Conservation (phyloP, 1,140 invertebrate species). For the Phocides pigmalion region DNA sequence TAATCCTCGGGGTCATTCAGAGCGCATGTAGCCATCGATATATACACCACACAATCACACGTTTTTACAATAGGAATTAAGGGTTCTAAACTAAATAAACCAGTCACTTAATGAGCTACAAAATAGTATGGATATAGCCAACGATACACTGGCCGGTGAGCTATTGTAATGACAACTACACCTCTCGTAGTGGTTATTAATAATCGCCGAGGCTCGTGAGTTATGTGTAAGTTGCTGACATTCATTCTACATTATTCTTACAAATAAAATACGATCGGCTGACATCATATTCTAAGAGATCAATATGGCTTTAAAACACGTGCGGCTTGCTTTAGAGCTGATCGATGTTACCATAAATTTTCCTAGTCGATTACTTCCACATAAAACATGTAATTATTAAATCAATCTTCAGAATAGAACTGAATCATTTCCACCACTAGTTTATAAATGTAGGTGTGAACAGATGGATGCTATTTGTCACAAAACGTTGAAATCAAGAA, state of each 20-base stretch:
- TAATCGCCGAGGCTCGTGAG: conserved; percentile 60
- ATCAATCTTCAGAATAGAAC: conserved; percentile 2
- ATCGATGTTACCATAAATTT: conserved; percentile 55
- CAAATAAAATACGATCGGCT: conserved; percentile 61
- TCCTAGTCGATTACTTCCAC: conserved; percentile 7
- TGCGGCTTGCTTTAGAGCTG: conserved; percentile 59
- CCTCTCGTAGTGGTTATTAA: conserved; percentile 48
- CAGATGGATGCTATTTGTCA: conserved; percentile 3
- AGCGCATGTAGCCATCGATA: conserved; percentile 61
- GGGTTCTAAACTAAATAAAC: conserved; percentile 76
- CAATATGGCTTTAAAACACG: conserved; percentile 72
- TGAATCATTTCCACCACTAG: conserved; percentile 12
- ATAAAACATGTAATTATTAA: conserved; percentile 4
- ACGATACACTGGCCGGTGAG: conserved; percentile 76
- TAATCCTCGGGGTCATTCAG: conserved; percentile 47
- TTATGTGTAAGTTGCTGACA: conserved; percentile 55
- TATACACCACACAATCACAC: conserved; percentile 81
- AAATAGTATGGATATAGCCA: conserved; percentile 77
- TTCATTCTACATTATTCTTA: conserved; percentile 66
- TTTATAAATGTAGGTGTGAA: conserved; percentile 5
- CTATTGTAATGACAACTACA: conserved; percentile 45
- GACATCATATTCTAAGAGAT: conserved; percentile 71
- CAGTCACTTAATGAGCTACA: conserved; percentile 80
- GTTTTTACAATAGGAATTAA: conserved; percentile 80
- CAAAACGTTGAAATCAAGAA: conserved; percentile 5